phyloP scores from a whole-genome alignment of 1,140 invertebrate species.

The Orius insidiosus region DNA sequence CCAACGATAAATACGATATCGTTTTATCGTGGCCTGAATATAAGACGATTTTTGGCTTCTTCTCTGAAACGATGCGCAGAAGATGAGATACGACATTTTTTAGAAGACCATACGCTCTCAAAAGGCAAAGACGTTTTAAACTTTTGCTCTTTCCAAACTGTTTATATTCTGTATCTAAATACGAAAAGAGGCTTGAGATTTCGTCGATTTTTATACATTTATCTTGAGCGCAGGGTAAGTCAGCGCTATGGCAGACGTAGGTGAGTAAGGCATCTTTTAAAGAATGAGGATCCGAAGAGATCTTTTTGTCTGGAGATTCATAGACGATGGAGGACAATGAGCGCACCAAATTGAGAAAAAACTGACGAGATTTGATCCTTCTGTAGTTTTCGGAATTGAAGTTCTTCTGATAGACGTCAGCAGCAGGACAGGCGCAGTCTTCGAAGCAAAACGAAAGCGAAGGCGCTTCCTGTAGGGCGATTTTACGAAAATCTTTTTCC shows the following conservation, averaged over 20 bases:
- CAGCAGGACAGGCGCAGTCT: slow-evolving; percentile 61
- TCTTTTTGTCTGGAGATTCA: slow-evolving; percentile 40
- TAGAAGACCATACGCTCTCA: too few relatives aligned
- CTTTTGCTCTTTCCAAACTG: too few relatives aligned
- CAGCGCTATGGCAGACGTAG: slow-evolving; percentile 64
- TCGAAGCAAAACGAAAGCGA: slow-evolving; percentile 71
- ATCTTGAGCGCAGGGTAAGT: slow-evolving; percentile 57
- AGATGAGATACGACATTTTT: too few relatives aligned
- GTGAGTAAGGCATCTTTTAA: slow-evolving; percentile 64
- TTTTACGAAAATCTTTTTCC: slow-evolving; percentile 31
- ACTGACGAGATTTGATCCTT: slow-evolving; percentile 44
- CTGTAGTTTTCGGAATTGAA: slow-evolving; percentile 28
- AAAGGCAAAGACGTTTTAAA: too few relatives aligned
- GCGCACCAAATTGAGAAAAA: slow-evolving; percentile 43
- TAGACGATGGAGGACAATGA: slow-evolving; percentile 37
- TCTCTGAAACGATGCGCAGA: too few relatives aligned
- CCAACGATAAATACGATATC: too few relatives aligned
- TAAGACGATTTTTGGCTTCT: too few relatives aligned
- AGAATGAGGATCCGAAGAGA: slow-evolving; percentile 41
- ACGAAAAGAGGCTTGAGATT: too few relatives aligned
- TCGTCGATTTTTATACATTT: too few relatives aligned
- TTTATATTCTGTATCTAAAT: too few relatives aligned
- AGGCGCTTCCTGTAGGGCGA: slow-evolving; percentile 48
- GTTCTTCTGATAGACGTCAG: slow-evolving; percentile 41
- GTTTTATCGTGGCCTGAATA: too few relatives aligned